A percentile compares a stretch with the other conserved stretches of the same genome.
Conservation (phyloP, 2,888 invertebrate species). For the Eupeodes latifasciatus region DNA sequence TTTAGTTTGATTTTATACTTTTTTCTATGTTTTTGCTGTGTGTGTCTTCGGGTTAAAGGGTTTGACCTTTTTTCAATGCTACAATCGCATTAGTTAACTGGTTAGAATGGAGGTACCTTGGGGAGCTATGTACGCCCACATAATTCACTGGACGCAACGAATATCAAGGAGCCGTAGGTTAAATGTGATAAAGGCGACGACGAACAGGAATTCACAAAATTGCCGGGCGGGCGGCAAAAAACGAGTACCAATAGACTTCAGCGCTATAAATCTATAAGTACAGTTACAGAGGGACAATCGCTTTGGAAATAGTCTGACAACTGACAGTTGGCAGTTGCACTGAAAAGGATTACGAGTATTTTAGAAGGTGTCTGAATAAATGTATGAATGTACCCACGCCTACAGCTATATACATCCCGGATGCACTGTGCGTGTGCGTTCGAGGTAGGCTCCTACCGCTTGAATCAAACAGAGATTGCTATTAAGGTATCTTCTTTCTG, state of each 20-base stretch:
- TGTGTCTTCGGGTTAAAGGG: conserved; percentile 38
- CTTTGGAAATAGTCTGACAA: conserved; percentile 21
- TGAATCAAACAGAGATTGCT: conserved; percentile 42
- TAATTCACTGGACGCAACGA: conserved; percentile 60
- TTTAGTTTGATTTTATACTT: no score
- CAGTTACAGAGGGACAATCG: neutral
- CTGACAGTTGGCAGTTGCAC: conserved; percentile 47
- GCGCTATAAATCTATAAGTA: neutral
- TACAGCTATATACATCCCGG: neutral
- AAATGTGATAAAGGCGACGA: conserved; percentile 59
- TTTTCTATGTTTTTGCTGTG: no score
- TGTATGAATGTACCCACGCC: neutral
- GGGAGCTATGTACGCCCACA: conserved; percentile 55
- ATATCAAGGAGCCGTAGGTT: conserved; percentile 45
- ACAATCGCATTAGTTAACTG: conserved; percentile 65
- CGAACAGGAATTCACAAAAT: conserved; percentile 36
- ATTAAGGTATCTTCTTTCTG: conserved; percentile 60
- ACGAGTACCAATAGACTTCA: neutral
- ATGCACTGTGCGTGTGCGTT: neutral
- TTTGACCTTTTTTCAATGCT: conserved; percentile 43
- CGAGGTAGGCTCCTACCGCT: conserved; percentile 40
- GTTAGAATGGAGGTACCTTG: conserved; percentile 41
- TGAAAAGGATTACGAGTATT: conserved; percentile 49
- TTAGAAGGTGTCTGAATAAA: neutral
- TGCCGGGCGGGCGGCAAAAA: neutral